Conservation (phyloP, 2,113 vertebrate species). For the Australoheros scitulus region DNA sequence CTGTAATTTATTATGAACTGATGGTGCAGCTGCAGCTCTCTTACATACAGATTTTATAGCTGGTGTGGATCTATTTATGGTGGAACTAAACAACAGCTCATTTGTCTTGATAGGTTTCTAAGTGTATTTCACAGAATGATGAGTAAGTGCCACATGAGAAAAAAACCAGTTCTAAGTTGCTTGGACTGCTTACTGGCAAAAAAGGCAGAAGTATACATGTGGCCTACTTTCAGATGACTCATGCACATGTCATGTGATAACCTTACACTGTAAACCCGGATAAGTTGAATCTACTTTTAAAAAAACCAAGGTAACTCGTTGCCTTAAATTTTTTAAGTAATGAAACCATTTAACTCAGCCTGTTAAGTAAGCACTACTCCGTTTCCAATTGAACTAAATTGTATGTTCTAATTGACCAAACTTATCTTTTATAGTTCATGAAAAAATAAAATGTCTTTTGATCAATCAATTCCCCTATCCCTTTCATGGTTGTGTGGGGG, state of each 20-base stretch:
- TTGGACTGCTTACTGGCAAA: constrained; percentile 39
- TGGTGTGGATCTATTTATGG: constrained; percentile 40
- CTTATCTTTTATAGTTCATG: too few relatives aligned
- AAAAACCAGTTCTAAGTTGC: constrained; percentile 35
- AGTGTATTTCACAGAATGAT: constrained; percentile 17
- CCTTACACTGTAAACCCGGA: too few relatives aligned
- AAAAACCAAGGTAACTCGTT: too few relatives aligned
- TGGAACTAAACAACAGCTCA: constrained; percentile 17
- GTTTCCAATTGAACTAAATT: too few relatives aligned
- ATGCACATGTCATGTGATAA: constrained; percentile 23
- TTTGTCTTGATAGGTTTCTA: constrained; percentile 35
- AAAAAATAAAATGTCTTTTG: too few relatives aligned
- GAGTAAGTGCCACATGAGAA: constrained; percentile 15
- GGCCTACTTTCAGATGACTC: constrained; percentile 55
- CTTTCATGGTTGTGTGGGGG: too few relatives aligned
- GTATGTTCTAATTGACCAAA: too few relatives aligned
- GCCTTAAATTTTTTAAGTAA: too few relatives aligned
- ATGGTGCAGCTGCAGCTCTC: constrained; percentile 40
- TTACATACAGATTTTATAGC: constrained; percentile 1
- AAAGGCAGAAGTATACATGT: constrained; percentile 40
- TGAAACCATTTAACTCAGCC: too few relatives aligned
- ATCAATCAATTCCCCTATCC: too few relatives aligned
- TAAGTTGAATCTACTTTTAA: too few relatives aligned
- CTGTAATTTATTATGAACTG: constrained; percentile 32
- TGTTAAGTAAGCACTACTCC: too few relatives aligned